Conservation (phyloP, 2,888 invertebrate species). For the Lordiphosa andalusiaca region DNA sequence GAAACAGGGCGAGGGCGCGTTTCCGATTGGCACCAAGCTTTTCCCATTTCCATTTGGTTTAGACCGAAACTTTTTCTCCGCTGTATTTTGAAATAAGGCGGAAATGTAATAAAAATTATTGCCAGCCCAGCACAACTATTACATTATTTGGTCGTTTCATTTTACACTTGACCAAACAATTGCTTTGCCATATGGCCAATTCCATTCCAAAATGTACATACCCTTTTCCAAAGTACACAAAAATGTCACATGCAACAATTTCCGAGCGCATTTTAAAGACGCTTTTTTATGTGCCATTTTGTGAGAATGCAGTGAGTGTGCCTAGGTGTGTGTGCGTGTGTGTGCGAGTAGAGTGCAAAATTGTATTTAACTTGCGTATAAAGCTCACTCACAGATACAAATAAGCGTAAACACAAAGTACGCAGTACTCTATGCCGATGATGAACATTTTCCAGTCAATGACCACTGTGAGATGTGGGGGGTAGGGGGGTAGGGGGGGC, state of each 20-base stretch:
- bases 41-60: too few species aligned
- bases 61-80: too few species aligned
- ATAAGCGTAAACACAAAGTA: constrained; percentile 21
- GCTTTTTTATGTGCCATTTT: constrained; percentile 67
- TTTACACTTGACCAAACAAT: too few species aligned
- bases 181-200: background rate
- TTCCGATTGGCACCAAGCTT: too few species aligned
- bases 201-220: background rate
- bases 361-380: constrained; percentile 69
- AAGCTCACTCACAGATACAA: constrained; percentile 37
- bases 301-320: constrained; percentile 40
- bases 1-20: too few species aligned
- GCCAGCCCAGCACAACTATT: too few species aligned
- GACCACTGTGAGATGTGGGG: constrained; percentile 16
- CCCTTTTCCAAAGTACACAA: constrained; percentile 10
- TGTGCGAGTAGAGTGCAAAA: constrained; percentile 34
- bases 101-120: too few species aligned
- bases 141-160: too few species aligned
- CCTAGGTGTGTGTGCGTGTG: constrained; percentile 12
- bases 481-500: constrained; percentile 20
- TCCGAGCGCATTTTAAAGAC: constrained; percentile 68
- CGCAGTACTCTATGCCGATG: constrained; percentile 23
- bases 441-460: constrained; percentile 40
- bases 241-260: constrained; percentile 73
- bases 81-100: too few species aligned